These are phyloP conservation scores for Pangasius krempfi DNA, from an alignment of 2,797 vertebrate species.

Conservation along the genomic window DNA sequence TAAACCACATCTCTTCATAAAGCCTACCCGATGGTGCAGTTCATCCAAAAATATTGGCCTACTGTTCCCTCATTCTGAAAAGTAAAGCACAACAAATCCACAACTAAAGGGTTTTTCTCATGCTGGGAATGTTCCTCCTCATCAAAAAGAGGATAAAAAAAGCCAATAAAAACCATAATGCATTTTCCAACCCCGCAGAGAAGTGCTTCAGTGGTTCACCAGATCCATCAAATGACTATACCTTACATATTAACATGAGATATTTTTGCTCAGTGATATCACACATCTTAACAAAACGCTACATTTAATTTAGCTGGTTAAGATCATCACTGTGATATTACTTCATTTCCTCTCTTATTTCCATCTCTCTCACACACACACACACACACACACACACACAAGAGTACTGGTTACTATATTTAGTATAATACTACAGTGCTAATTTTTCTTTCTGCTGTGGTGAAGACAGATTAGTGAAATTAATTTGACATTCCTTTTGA, in stretches of 20 bases:
- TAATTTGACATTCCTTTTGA: slow-evolving; percentile 63
- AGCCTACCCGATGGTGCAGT: neutral
- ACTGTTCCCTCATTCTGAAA: slow-evolving; percentile 9
- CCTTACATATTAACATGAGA: neutral
- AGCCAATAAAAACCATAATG: slow-evolving; percentile 13
- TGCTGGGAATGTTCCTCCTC: neutral
- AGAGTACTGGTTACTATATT: neutral
- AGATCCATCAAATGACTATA: neutral
- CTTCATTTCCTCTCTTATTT: neutral
- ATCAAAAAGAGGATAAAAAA: slow-evolving; percentile 3
- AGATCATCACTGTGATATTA: neutral
- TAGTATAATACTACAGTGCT: slow-evolving; percentile 17
- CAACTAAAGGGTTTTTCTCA: neutral
- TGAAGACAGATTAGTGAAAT: slow-evolving; percentile 62
- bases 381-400: neutral
- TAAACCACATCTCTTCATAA: slow-evolving; percentile 8
- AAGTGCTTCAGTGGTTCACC: slow-evolving; percentile 9
- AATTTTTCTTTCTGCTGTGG: slow-evolving; percentile 51
- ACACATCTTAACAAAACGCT: neutral
- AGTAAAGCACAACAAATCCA: slow-evolving; percentile 14
- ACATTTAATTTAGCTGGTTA: neutral
- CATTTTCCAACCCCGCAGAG: slow-evolving; percentile 23
- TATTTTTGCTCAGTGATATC: neutral
- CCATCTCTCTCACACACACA: neutral
- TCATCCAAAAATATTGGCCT: slow-evolving; percentile 27